Conservation (phyloP, 2,797 vertebrate species). For the Enteromius unitaeniatus region DNA sequence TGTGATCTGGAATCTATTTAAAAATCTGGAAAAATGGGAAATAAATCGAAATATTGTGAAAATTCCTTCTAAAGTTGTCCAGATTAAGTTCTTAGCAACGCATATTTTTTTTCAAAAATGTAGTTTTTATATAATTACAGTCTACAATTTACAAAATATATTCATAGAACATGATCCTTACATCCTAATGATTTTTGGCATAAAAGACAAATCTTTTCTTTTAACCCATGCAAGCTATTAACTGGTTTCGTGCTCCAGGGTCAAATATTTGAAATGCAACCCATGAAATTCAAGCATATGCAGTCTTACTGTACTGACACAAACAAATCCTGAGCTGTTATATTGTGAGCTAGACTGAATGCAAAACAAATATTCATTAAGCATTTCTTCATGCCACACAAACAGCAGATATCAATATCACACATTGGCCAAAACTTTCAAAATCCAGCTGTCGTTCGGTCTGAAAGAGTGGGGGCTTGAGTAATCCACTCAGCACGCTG, state of each 20-base stretch:
- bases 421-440: constrained; percentile 20
- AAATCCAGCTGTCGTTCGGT: constrained; percentile 33
- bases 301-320: not conserved
- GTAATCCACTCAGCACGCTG: constrained; percentile 36
- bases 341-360: constrained; percentile 16
- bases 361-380: constrained; percentile 21
- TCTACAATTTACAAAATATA: not conserved
- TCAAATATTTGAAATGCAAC: not conserved
- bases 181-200: not conserved
- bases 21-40: too few species aligned
- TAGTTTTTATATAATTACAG: not conserved
- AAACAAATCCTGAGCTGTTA: constrained; percentile 5
- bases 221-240: too few species aligned
- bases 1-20: too few species aligned
- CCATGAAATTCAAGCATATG: not conserved
- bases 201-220: too few species aligned
- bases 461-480: constrained; percentile 24
- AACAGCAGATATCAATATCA: constrained; percentile 21
- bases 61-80: too few species aligned
- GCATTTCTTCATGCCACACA: constrained; percentile 3
- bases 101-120: too few species aligned
- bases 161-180: not conserved
- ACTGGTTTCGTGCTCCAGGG: not conserved
- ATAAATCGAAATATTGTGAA: too few species aligned
- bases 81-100: too few species aligned